phyloP scores from a whole-genome alignment of 2,888 invertebrate species.

The Sturmia bella region DNA sequence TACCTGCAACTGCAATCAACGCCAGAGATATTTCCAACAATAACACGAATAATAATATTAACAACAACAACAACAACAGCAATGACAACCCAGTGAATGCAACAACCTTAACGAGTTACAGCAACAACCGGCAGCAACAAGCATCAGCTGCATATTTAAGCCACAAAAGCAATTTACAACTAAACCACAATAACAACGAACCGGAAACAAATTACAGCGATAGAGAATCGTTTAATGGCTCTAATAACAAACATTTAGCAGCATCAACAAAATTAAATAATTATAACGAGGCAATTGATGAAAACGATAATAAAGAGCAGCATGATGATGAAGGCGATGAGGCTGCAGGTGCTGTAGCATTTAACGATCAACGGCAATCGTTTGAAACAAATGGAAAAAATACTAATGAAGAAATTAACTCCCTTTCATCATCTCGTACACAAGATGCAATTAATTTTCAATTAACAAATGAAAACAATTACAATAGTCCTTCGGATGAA shows the following conservation, averaged over 20 bases:
- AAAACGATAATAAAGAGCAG: neutral
- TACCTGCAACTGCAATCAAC: conserved; percentile 16
- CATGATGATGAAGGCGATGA: conserved; percentile 13
- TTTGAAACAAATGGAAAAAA: neutral
- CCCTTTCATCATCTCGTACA: conserved; percentile 21
- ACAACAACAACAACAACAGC: neutral
- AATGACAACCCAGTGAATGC: conserved; percentile 17
- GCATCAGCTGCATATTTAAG: neutral
- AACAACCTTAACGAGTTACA: conserved; percentile 11
- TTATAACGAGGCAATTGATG: conserved; percentile 24
- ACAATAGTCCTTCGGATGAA: conserved; percentile 22
- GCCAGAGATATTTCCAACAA: conserved; percentile 25
- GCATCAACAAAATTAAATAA: conserved; percentile 25
- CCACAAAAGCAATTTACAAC: conserved; percentile 47
- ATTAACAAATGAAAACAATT: conserved; percentile 60
- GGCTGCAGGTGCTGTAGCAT: neutral
- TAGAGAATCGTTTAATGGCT: conserved; percentile 48
- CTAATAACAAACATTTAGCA: conserved; percentile 38
- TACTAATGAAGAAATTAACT: conserved; percentile 31
- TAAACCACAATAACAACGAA: conserved; percentile 56
- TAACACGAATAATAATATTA: conserved; percentile 31
- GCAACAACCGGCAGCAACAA: conserved; percentile 18
- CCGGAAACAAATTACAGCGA: conserved; percentile 33
- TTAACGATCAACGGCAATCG: neutral
- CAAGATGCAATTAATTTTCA: conserved; percentile 60